A percentile compares a stretch with the other conserved stretches of the same genome.
Conservation (phyloP, 2,113 vertebrate genomes). For the Zapornia atra region DNA sequence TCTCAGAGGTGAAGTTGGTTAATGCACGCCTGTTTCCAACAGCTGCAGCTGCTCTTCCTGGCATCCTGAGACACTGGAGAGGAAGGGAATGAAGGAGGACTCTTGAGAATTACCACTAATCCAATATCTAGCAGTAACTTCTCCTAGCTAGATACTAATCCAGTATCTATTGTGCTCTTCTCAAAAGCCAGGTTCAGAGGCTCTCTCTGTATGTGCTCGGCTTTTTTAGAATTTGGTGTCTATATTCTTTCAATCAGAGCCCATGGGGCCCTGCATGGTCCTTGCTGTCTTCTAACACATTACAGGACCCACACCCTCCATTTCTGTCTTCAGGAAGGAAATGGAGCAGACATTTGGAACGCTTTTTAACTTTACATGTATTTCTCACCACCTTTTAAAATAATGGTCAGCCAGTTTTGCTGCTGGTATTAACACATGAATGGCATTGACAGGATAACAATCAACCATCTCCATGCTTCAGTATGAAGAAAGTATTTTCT, state of each 20-base stretch:
- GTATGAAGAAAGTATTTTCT: neutral
- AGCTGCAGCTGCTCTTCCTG: neutral
- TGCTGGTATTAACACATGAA: neutral
- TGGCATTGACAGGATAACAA: neutral
- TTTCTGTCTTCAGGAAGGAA: neutral
- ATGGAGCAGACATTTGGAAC: neutral
- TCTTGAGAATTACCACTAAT: neutral
- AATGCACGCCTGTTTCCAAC: accelerated
- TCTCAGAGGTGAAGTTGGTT: neutral
- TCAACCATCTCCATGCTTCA: neutral
- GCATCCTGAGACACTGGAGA: neutral
- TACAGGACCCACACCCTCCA: neutral
- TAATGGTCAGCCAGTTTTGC: neutral
- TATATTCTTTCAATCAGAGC: neutral
- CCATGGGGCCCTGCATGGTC: neutral
- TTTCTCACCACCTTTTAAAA: neutral
- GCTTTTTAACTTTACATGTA: neutral
- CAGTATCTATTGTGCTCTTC: neutral
- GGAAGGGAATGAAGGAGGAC: neutral
- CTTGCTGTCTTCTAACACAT: neutral
- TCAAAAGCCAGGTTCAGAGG: neutral
- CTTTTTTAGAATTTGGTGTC: neutral
- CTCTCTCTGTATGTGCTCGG: neutral
- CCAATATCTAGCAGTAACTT: neutral
- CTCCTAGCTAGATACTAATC: neutral